Evolutionary conservation across 2,797 vertebrate species (phyloP).

Genomic region (Lepilemur septentrionalis): DNA sequence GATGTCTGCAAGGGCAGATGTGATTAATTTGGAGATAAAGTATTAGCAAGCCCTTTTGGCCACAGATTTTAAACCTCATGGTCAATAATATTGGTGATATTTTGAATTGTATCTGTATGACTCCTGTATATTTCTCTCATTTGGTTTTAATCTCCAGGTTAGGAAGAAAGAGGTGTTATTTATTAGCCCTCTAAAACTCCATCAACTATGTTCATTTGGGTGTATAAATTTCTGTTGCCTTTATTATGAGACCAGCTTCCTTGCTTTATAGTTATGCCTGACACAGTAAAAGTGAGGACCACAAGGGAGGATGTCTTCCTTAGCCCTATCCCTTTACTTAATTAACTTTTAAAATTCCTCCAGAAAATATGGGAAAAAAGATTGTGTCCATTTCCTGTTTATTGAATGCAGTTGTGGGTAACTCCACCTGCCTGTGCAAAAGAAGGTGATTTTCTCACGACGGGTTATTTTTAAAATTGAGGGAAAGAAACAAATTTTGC

Average conservation of each 20-base stretch:
- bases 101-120: slow-evolving; percentile 40
- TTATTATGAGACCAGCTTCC: slow-evolving; percentile 27
- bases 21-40: background rate
- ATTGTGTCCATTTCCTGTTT: background rate
- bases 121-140: background rate
- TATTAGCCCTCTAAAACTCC: slow-evolving; percentile 40
- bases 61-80: slow-evolving; percentile 1
- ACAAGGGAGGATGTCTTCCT: slow-evolving; percentile 1
- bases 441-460: background rate
- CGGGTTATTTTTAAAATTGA: background rate
- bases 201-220: slow-evolving; percentile 27
- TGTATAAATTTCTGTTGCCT: slow-evolving; percentile 43
- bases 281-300: slow-evolving; percentile 4
- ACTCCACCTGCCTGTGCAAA: background rate
- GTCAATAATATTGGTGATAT: slow-evolving; percentile 5
- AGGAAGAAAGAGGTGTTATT: slow-evolving; percentile 54
- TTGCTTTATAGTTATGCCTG: background rate
- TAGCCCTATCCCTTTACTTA: slow-evolving; percentile 30
- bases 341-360: slow-evolving; percentile 39
- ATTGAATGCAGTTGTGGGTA: background rate
- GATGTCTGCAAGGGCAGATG: background rate
- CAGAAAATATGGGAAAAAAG: background rate
- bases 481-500: background rate
- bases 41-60: background rate
- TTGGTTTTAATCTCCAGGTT: slow-evolving; percentile 49